Evolutionary conservation across 1,140 invertebrate species (phyloP).

Genomic region (Lamellibrachia luymesi): DNA sequence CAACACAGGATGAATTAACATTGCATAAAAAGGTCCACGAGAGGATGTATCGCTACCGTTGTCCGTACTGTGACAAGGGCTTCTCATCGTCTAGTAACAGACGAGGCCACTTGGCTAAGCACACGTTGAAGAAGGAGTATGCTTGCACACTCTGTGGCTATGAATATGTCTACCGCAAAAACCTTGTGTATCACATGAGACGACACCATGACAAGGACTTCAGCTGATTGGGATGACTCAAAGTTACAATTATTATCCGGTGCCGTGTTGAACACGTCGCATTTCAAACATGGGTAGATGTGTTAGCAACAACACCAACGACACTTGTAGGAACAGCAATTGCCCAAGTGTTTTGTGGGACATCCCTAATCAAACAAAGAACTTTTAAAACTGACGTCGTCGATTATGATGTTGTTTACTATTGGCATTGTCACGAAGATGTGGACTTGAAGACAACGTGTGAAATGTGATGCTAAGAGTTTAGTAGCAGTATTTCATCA

Average conservation of each 20-base stretch:
- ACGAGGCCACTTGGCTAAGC: background rate
- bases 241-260: background rate
- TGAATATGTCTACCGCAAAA: background rate
- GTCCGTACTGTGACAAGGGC: conserved; percentile 10
- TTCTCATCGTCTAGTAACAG: background rate
- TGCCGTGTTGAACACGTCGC: background rate
- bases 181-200: background rate
- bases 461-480: background rate
- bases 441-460: background rate
- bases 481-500: background rate
- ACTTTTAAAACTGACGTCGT: background rate
- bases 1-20: background rate
- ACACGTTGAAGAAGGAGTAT: background rate
- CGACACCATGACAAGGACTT: background rate
- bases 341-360: background rate
- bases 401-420: background rate
- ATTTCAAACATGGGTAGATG: background rate
- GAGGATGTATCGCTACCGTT: background rate
- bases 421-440: background rate
- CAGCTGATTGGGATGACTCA: background rate
- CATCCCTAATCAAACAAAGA: background rate
- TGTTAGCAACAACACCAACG: background rate
- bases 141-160: background rate
- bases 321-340: background rate
- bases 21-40: background rate